Base-by-base conservation (phyloP, 2,888 invertebrate genomes). In the Pseudoips prasinana region DNA sequence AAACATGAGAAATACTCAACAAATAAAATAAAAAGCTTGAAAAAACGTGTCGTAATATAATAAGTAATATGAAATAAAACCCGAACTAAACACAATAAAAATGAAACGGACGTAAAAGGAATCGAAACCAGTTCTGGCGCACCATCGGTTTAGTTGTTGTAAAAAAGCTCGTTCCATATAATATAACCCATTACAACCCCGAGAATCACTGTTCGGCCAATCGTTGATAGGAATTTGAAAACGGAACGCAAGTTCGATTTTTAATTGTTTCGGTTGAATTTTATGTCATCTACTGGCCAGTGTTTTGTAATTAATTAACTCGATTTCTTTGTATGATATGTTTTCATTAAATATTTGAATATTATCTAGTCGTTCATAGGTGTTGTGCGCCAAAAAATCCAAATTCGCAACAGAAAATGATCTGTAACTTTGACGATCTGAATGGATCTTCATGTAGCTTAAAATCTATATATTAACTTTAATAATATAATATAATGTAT, bases 161-260 rank as follows among this genome's bases (percentile, higher is more conserved):
- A 84, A 87, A 87, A 84, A 85, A 70, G 73, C 76, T 72, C 82
- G 81, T 87, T 86, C 77, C 82, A 77, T 82, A 83, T 82, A 84
- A 83, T 83, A 87, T 86, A 84, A 74, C 80, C 84, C 81, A 85
- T 85, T 85, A 85, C 84, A 76, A 78, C 76, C 79, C 81, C 64
- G 79, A 79, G 82, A 83, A 84, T 80, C 81, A 80, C 78, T 71
- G 71, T 60, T 69, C 73, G 67, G 57, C 82, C 80, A 81, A 85
- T 84, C 77, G 69, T 61, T 61, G 68, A 61, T 43, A 64, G 68
- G 76, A 71, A 81, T 80, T 82, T 63, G 63, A 72, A 78, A 82
- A 82, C 77, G 78, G 80, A 83, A 76, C 76, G 67, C 71, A 62
- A 64, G 62, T 80, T 83, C 73, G 74, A 80, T 78, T 83, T 84